Base-by-base conservation (phyloP, 2,888 invertebrate genomes). In the Apamea monoglypha region DNA sequence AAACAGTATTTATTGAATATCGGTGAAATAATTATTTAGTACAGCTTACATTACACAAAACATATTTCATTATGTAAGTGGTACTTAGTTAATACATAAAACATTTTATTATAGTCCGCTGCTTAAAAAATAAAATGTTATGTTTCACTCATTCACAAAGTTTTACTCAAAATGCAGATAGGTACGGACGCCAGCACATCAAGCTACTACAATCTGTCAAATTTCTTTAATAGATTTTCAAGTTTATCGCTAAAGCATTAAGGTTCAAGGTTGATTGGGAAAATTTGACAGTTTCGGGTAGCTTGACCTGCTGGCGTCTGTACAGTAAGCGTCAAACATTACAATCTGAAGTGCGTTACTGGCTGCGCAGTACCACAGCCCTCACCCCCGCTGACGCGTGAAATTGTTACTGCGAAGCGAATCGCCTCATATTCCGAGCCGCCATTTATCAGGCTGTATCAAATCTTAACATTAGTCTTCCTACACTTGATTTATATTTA, bases 1-100 rank as follows among this genome's bases (percentile, higher is more conserved):
- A 53, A 56, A 21, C 56, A 66, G 21, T 56, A 50, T 66, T 66
- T 74, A 82, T 82, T 82, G 21, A 78, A 16, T 14, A 53, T 21
- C 2, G 0, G 2, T 44, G 10, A 44, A 44, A n/a, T 63, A 18
- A 79, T 32, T 59, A 40, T 29, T 14, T 53, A 29, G 36, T n/a
- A 68, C 7, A 59, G 36, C 53, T 76, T 76, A 53, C 25, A 32
- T 64, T 40, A 32, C 6, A 78, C n/a, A 25, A 78, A 77, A 66
- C 44, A 77, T 36, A 66, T 78, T 78, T 77, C 1, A 78, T 16
- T 32, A 40, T 7, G n/a, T 44, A 77, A n/a, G 63, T 50, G 36
- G 25, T 12, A 25, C 25, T 10, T 25, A 56, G 3, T 1, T n/a
- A 29, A 40, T 6, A 50, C 18, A 18, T 32, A 18, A 74, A 61